Percentiles rank a stretch among this genome's conserved stretches.
Conservation (phyloP, 1,140 invertebrate genomes). For the Lamellibrachia luymesi region DNA sequence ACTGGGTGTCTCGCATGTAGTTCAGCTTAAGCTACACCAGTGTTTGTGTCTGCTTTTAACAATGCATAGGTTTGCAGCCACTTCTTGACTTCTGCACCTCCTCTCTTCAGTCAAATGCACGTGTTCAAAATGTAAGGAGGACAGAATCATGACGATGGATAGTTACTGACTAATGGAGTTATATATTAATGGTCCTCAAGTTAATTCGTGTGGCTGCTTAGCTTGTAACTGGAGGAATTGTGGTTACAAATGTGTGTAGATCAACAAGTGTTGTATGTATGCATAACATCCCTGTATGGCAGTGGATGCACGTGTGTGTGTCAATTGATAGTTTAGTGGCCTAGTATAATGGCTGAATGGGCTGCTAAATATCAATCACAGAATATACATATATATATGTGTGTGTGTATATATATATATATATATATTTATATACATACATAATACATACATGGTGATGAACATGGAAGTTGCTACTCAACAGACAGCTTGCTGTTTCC, state of each 20-base stretch:
- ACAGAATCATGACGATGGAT: background rate
- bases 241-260: background rate
- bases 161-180: background rate
- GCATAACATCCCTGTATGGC: background rate
- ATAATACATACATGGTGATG: background rate
- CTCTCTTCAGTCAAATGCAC: background rate
- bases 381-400: background rate
- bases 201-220: background rate
- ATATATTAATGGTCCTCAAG: background rate
- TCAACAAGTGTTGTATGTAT: background rate
- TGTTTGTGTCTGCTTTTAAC: slow-evolving; percentile 5
- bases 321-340: background rate
- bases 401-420: background rate
- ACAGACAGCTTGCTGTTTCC: background rate
- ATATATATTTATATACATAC: background rate
- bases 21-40: background rate
- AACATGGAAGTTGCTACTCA: background rate
- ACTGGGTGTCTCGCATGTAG: background rate
- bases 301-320: background rate
- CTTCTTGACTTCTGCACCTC: background rate
- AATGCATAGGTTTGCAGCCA: background rate
- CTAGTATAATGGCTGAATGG: background rate
- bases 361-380: background rate
- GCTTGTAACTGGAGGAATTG: background rate
- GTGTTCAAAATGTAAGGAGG: background rate